Percentiles rank a stretch among this genome's conserved stretches.
Conservation (phyloP, 2,797 vertebrate genomes). For the Cheirogaleus major region DNA sequence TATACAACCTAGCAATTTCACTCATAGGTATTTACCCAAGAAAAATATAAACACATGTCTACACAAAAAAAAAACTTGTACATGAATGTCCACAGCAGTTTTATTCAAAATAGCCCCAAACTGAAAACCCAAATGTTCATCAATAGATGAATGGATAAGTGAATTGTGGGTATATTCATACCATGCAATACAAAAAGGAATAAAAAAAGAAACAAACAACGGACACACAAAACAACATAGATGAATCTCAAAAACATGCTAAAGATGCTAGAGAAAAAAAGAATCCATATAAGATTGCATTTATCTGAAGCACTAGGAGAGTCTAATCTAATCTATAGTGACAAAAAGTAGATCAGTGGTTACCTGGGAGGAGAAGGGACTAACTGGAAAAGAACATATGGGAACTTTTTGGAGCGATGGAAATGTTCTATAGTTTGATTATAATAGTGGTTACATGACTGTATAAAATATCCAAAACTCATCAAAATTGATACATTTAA, state of each 20-base stretch:
- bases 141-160: background rate
- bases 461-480: background rate
- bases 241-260: background rate
- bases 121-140: background rate
- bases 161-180: background rate
- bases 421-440: background rate
- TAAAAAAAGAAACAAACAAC: background rate
- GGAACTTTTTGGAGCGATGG: background rate
- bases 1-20: background rate
- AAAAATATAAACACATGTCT: background rate
- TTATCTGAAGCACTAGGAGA: background rate
- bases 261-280: background rate
- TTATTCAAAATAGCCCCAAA: slow-evolving; percentile 16
- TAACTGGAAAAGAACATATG: background rate
- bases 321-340: background rate
- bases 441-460: background rate
- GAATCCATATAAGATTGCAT: background rate
- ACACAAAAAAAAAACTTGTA: background rate
- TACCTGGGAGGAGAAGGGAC: background rate
- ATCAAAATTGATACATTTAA: background rate
- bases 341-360: background rate
- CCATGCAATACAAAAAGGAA: background rate
- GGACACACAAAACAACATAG: background rate
- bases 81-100: background rate
- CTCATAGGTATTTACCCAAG: background rate